Evolutionary conservation across 2,797 vertebrate genomes (phyloP).

Genomic region (Semaprochilodus insignis): DNA sequence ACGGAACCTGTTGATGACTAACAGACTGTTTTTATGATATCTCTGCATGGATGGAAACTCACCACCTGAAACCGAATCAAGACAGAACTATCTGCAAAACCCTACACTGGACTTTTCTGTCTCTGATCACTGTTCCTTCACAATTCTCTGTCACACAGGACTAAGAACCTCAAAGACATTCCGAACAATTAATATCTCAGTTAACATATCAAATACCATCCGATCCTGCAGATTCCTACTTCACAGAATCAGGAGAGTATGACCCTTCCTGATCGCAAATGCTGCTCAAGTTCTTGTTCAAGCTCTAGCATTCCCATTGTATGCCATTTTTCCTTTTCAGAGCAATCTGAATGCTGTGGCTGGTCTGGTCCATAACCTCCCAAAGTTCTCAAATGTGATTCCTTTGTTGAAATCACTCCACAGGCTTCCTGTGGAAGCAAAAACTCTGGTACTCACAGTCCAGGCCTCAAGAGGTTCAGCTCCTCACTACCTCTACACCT

Average conservation of each 20-base stretch:
- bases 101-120: too few species aligned
- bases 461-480: not conserved
- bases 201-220: too few species aligned
- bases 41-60: too few species aligned
- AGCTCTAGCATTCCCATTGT: not conserved
- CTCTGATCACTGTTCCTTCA: too few species aligned
- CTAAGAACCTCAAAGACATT: too few species aligned
- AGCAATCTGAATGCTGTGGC: not conserved
- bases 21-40: too few species aligned
- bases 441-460: not conserved
- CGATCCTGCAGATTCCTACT: too few species aligned
- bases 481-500: not conserved
- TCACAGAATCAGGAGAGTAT: not conserved
- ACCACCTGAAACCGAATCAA: too few species aligned
- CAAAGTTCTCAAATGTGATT: not conserved
- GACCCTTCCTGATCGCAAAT: not conserved
- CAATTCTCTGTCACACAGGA: too few species aligned
- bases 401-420: not conserved
- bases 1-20: too few species aligned
- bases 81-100: too few species aligned
- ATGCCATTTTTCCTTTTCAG: not conserved
- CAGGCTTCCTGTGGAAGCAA: not conserved
- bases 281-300: not conserved
- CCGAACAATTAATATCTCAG: too few species aligned
- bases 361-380: not conserved